These are phyloP conservation scores for Nemurella pictetii DNA, from an alignment of 2,888 invertebrate genomes.

Conservation along the genomic window DNA sequence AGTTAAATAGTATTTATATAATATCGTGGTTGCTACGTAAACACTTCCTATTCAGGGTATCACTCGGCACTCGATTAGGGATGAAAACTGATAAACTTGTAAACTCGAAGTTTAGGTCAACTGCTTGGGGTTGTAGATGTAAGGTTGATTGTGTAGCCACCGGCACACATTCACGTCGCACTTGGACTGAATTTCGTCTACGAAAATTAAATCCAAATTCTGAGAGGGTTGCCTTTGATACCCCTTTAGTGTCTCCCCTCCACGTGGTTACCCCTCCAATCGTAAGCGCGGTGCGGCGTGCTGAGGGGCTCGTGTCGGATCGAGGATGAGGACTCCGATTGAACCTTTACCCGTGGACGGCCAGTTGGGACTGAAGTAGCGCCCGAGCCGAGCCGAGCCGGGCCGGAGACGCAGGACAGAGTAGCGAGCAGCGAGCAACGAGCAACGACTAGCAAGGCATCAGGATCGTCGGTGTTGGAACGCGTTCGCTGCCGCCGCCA, in stretches of 20 bases:
- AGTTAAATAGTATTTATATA: not conserved
- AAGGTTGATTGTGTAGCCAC: not conserved
- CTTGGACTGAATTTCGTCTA: constrained; percentile 26
- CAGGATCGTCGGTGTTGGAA: too few relatives aligned
- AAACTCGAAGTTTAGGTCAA: not conserved
- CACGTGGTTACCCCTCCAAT: not conserved
- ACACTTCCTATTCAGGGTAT: not conserved
- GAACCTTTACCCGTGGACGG: not conserved
- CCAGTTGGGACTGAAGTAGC: constrained; percentile 22
- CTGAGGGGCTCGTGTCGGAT: too few relatives aligned
- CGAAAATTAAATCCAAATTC: constrained; percentile 32
- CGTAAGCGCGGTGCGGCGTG: not conserved
- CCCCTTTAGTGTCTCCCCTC: constrained; percentile 29
- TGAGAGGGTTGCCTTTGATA: constrained; percentile 29
- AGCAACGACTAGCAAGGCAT: too few relatives aligned
- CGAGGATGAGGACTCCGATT: not conserved
- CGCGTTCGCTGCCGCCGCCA: not conserved
- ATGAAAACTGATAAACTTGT: not conserved
- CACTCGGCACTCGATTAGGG: not conserved
- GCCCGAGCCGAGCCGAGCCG: not conserved
- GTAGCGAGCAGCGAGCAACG: too few relatives aligned
- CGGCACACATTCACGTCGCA: constrained; percentile 19
- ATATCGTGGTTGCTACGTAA: not conserved
- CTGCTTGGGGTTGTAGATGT: constrained; percentile 3
- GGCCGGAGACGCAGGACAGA: not conserved